Evolutionary conservation across 2,888 invertebrate species (phyloP).

Genomic region (Enoplolaimus lenunculus): DNA sequence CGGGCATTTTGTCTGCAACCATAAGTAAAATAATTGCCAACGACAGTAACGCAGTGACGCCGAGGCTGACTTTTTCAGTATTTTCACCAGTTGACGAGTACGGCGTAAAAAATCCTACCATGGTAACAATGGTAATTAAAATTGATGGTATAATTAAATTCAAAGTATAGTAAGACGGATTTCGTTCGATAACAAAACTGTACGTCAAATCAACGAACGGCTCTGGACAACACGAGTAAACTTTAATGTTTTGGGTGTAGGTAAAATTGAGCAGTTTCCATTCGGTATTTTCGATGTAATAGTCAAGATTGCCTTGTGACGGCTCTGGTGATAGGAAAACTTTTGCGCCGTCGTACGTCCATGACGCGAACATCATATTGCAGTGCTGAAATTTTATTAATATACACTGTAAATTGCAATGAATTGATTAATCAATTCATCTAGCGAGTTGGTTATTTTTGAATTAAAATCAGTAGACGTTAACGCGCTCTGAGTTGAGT

Average conservation of each 20-base stretch:
- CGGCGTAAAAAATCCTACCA: constrained; percentile 38
- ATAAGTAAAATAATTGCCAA: constrained; percentile 21
- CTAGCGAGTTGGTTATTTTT: too few species aligned
- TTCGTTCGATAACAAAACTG: constrained; percentile 36
- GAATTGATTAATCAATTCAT: background rate
- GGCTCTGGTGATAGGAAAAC: constrained; percentile 32
- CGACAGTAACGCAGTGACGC: constrained; percentile 20
- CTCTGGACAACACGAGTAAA: constrained; percentile 37
- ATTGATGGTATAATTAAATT: constrained; percentile 29
- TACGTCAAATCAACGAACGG: constrained; percentile 37
- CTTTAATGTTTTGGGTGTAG: constrained; percentile 32
- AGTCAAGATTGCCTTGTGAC: constrained; percentile 25
- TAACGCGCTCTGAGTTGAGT: too few species aligned
- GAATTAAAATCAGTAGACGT: too few species aligned
- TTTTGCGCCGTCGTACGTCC: constrained; percentile 36
- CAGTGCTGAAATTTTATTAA: constrained; percentile 32
- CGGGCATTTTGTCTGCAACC: constrained; percentile 22
- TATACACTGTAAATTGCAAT: background rate
- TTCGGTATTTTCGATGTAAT: constrained; percentile 37
- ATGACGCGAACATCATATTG: constrained; percentile 36
- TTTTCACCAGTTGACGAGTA: constrained; percentile 38
- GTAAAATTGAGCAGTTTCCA: constrained; percentile 36
- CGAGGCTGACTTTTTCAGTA: constrained; percentile 32
- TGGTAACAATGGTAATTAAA: constrained; percentile 37
- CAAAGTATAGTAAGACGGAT: constrained; percentile 35